Evolutionary conservation across 2,888 invertebrate genomes (phyloP).

Genomic region (Carpatolechia fugitivella): DNA sequence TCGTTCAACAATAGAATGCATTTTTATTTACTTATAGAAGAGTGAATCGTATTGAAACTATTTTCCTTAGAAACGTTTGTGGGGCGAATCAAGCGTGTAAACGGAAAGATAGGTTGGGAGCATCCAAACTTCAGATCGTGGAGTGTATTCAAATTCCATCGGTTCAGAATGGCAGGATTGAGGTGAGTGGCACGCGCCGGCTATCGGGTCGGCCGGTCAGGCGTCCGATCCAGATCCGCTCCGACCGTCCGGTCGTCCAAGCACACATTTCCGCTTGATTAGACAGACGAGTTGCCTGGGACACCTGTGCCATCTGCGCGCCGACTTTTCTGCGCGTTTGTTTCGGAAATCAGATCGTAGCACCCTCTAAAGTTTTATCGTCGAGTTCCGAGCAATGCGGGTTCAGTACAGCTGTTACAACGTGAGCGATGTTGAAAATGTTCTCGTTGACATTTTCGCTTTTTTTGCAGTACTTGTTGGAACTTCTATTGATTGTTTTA

Average conservation of each 20-base stretch:
- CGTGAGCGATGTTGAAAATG: neutral
- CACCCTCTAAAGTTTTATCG: conserved; percentile 61
- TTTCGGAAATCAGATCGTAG: conserved; percentile 58
- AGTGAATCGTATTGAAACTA: conserved; percentile 7
- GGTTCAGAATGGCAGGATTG: conserved; percentile 39
- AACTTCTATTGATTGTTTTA: neutral
- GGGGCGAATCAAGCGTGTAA: conserved; percentile 39
- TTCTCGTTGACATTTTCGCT: conserved; percentile 5
- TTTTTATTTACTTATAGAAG: conserved; percentile 21
- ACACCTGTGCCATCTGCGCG: conserved; percentile 65
- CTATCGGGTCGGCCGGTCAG: conserved; percentile 42
- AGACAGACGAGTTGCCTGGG: conserved; percentile 63
- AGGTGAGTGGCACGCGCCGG: conserved; percentile 34
- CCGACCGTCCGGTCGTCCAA: conserved; percentile 48
- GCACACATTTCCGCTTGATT: conserved; percentile 76
- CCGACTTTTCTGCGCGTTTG: conserved; percentile 64
- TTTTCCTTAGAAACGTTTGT: conserved; percentile 27
- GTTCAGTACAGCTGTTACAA: conserved; percentile 19
- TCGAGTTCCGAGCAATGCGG: conserved; percentile 55
- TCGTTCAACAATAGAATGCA: conserved; percentile 17
- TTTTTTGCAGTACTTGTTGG: neutral
- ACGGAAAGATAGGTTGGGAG: conserved; percentile 40
- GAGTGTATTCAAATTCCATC: conserved; percentile 50
- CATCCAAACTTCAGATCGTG: conserved; percentile 48
- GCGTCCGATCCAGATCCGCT: conserved; percentile 24